Base-by-base conservation (phyloP, 2,113 vertebrate species). In the Mus spicilegus region DNA sequence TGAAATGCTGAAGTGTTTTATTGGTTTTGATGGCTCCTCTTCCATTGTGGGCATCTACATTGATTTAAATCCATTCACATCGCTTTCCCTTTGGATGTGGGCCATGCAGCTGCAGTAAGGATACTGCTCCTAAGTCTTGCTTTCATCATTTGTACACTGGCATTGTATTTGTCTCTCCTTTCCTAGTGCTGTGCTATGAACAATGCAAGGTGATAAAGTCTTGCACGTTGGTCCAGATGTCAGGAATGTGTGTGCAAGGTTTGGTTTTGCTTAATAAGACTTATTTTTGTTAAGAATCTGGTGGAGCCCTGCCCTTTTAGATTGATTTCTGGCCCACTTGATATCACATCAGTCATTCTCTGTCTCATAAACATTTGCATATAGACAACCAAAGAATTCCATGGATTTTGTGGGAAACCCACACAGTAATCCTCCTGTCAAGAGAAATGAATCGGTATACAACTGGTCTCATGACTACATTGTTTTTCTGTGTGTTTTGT, bases 1-100 rank as follows among this genome's bases (percentile, higher is more conserved):
- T 63, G 77, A 93, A 78, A 65, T 54, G 58, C 16, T 54, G 17
- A 63, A 46, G 4, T 84, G 61, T 70, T 76, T 51, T 56, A 49
- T 88, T 96, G 76, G 46, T 26, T 90, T 89, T 94, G 20, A 1
- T 78, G 30, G 46, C 82, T 72, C 87, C 54, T 6, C 56, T 88
- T 75, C 87, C 73, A 89, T 77, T 82, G 33, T 17, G 13, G 72
- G 90, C 87, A 58, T 89, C 81, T 51, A 69, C 24, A 49, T 93
- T 56, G 80, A 87, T 61, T 90, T 65, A 58, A 90, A 39, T 54
- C 58, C 14, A 39, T 80, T 80, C n/a, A 54, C 61, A 69, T 67
- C n/a, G 70, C 69, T 90, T 89, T 93, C 76, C n/a, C 84, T 95
- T 78, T 94, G 73, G 70, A 42, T 76, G 39, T 95, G 36, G 54